Conservation (phyloP, 2,888 invertebrate genomes). For the Drosophila cyrtoloma region DNA sequence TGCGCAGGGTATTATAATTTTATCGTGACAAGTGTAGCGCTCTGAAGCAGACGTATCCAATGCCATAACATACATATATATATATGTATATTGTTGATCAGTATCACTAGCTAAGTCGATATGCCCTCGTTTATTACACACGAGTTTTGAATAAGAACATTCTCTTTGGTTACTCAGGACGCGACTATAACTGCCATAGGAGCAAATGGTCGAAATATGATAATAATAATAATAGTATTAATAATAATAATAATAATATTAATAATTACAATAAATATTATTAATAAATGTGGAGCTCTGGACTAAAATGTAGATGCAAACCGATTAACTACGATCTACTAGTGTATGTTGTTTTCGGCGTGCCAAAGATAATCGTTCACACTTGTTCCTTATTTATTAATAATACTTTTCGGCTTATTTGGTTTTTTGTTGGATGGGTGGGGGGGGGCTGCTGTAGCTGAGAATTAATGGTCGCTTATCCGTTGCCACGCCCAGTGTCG, state of each 20-base stretch:
- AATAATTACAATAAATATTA: not conserved
- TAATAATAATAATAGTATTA: not conserved
- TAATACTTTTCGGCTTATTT: not conserved
- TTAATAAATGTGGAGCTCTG: not conserved
- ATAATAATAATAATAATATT: not conserved
- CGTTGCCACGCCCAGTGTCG: conserved; percentile 35
- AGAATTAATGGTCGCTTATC: conserved; percentile 20
- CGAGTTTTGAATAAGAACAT: not conserved
- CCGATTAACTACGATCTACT: not conserved
- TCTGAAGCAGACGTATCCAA: not conserved
- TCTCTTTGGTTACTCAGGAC: not conserved
- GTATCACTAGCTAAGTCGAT: not conserved
- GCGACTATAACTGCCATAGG: not conserved
- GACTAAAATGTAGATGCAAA: too few species aligned
- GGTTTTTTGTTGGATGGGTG: not conserved
- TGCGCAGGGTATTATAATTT: not conserved
- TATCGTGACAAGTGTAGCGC: not conserved
- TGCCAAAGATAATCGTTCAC: not conserved
- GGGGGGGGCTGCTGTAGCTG: not conserved
- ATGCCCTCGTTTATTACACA: not conserved
- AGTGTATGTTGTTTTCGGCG: not conserved
- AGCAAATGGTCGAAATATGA: not conserved
- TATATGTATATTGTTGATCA: too few species aligned
- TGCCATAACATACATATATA: not conserved
- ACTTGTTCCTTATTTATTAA: not conserved